Evolutionary conservation across 2,797 vertebrate genomes (phyloP), one percentile per base, ranked within the genome.

Genomic region (Babyrousa celebensis): DNA sequence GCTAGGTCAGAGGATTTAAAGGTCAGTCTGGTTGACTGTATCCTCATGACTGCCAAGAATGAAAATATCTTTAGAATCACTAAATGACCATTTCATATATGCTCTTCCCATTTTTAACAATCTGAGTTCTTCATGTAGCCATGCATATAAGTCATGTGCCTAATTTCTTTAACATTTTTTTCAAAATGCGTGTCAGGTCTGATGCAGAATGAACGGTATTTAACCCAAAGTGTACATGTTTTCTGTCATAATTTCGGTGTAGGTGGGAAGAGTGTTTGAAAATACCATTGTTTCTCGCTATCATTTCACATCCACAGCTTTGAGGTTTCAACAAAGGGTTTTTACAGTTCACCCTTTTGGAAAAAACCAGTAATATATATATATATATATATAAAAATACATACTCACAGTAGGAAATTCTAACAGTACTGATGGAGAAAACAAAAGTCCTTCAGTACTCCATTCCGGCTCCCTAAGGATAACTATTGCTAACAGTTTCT

Each of bases 281-380:
- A 90, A 89, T 27, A 10, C 5, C 23, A 10, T 60, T 40, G 52
- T 72, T 56, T 86, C 71, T 94, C 71, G 20, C 70, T 70, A 23
- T 93, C 27, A 62, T 27, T 94, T 74, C 75, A 89, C 27, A 72
- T 77, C 21, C 6, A 83, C 40, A 68, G 88, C 15, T 86, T 91
- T 68, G 65, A n/a, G 21, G 16, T 85, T 93, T 70, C 68, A 75
- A 68, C 86, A 77, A 83, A 89, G 72, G 40, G 48, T 89, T 68
- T 74, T 89, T 93, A 63, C 20, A 77, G 93, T 95, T 93, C 52
- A 25, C 82, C 12, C 75, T 95, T 95, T 60, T 21, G 92, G 56
- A 65, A 36, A 36, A 36, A 36, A 36, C 36, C 36, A 36, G 36
- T 36, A 36, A 36, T 36, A 36, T 36, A 36, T 36, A 36, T 36